phyloP scores from a whole-genome alignment of 2,888 invertebrate genomes.

The Mantis religiosa region DNA sequence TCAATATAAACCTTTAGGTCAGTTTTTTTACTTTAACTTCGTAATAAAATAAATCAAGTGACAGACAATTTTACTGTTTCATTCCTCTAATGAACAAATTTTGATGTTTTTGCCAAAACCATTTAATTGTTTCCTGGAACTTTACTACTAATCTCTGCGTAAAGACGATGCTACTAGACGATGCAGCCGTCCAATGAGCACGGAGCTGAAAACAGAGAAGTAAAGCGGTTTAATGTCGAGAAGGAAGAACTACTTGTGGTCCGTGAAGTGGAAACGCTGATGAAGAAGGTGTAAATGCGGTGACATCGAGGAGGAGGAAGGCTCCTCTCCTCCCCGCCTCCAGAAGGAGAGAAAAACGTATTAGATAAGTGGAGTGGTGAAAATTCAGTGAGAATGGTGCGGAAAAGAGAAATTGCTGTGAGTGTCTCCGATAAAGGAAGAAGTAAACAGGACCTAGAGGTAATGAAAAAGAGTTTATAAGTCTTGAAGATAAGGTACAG shows the following conservation, averaged over 20 bases:
- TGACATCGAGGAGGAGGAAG: not conserved
- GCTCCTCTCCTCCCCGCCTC: not conserved
- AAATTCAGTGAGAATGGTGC: constrained; percentile 22
- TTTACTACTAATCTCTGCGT: too few species aligned
- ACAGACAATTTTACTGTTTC: too few species aligned
- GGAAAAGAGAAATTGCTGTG: constrained; percentile 21
- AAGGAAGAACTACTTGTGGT: not conserved
- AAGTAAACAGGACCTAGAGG: not conserved
- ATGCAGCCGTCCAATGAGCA: too few species aligned
- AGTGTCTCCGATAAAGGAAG: not conserved
- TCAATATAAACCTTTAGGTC: too few species aligned
- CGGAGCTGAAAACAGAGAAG: not conserved
- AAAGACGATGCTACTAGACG: too few species aligned
- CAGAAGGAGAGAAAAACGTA: constrained; percentile 6
- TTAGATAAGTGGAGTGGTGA: constrained; percentile 25
- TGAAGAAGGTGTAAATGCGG: constrained; percentile 8
- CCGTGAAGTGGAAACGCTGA: constrained; percentile 11
- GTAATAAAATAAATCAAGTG: too few species aligned
- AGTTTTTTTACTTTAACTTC: too few species aligned
- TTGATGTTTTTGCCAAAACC: too few species aligned
- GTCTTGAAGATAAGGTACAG: not conserved
- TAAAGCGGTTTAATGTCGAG: not conserved
- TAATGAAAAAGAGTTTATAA: not conserved
- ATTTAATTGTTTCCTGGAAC: too few species aligned
- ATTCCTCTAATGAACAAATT: too few species aligned